phyloP scores from a whole-genome alignment of 2,888 invertebrate genomes.

The Agrilus biguttatus region DNA sequence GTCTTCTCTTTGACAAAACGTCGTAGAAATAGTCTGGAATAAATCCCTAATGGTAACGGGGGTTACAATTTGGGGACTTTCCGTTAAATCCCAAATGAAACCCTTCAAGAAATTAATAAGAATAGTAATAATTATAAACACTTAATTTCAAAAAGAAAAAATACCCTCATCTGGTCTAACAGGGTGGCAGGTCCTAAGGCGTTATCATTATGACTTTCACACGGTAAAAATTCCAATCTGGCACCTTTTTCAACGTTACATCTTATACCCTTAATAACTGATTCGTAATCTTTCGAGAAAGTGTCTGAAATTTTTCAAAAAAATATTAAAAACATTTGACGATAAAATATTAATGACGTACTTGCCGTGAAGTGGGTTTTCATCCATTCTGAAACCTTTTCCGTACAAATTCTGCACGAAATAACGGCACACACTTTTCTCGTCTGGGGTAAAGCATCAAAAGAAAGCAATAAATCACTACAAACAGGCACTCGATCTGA shows the following conservation, averaged over 20 bases:
- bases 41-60: not conserved
- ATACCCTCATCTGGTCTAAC: constrained; percentile 20
- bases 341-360: constrained; percentile 6
- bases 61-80: constrained; percentile 1
- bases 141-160: not conserved
- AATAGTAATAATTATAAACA: not conserved
- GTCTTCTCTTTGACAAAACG: not conserved
- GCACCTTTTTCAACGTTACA: too few relatives aligned
- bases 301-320: constrained; percentile 14
- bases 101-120: constrained; percentile 4
- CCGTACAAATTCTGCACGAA: constrained; percentile 33
- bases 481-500: constrained; percentile 17
- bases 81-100: constrained; percentile 7
- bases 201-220: constrained; percentile 15
- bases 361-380: constrained; percentile 31
- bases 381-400: constrained; percentile 42
- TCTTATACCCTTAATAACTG: constrained; percentile 11
- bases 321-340: not conserved
- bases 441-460: constrained; percentile 35
- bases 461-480: constrained; percentile 35
- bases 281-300: constrained; percentile 26
- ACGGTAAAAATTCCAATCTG: too few relatives aligned
- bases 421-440: constrained; percentile 36
- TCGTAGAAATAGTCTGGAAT: not conserved
- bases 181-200: constrained; percentile 18